These are phyloP conservation scores for Oscheius sp. DNA, from an alignment of 2,888 invertebrate species.

Conservation along the genomic window DNA sequence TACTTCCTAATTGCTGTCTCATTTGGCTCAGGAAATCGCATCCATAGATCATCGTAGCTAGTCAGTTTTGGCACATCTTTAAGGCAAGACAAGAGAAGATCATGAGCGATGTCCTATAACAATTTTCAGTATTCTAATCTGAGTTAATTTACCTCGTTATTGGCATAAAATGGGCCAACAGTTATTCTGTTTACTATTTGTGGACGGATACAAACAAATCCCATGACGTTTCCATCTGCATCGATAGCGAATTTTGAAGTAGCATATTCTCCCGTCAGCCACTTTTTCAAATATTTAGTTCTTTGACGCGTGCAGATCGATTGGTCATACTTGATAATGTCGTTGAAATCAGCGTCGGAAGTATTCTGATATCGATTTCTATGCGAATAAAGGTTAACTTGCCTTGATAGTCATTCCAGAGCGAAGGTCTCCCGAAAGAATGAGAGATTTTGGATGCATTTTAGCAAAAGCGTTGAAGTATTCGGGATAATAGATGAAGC, in stretches of 20 bases:
- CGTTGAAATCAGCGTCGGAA: not conserved
- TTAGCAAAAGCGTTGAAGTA: constrained; percentile 15
- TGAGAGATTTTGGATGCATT: not conserved
- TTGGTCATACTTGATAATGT: constrained; percentile 10
- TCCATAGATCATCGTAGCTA: constrained; percentile 3
- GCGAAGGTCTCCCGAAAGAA: not conserved
- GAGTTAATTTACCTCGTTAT: not conserved
- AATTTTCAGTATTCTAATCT: not conserved
- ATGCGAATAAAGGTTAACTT: not conserved
- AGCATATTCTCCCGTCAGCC: constrained; percentile 1
- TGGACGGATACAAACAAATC: constrained; percentile 16
- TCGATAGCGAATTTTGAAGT: constrained; percentile 12
- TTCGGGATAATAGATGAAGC: constrained; percentile 1
- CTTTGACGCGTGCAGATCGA: constrained; percentile 11
- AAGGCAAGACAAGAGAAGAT: not conserved
- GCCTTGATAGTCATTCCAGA: not conserved
- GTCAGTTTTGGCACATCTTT: not conserved
- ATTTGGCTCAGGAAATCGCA: constrained; percentile 19
- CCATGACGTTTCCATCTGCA: not conserved
- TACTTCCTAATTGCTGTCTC: not conserved
- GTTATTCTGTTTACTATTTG: constrained; percentile 11
- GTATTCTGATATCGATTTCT: not conserved
- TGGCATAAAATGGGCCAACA: constrained; percentile 22
- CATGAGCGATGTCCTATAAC: constrained; percentile 13
- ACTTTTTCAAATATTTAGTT: constrained; percentile 2